Percentiles rank a stretch among this genome's conserved stretches.
These are phyloP conservation scores for Hirtodrosophila duncani DNA, from an alignment of 2,888 invertebrate genomes.

Conservation along the genomic window DNA sequence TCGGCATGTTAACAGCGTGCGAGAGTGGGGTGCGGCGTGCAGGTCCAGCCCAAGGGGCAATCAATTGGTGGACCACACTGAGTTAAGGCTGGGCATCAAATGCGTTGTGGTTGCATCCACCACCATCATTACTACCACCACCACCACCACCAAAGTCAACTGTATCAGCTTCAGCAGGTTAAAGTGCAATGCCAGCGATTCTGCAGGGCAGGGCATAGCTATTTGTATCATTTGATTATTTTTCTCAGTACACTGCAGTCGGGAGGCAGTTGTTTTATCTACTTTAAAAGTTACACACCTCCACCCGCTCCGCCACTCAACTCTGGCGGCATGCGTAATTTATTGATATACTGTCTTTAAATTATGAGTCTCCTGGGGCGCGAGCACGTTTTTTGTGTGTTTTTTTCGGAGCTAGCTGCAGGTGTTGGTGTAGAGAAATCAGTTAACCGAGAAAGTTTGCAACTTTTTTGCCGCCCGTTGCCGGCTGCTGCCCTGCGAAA, in stretches of 20 bases:
- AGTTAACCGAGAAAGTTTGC: conserved; percentile 69
- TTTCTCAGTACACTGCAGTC: conserved; percentile 27
- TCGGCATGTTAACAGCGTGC: conserved; percentile 45
- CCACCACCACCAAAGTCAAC: too few species aligned
- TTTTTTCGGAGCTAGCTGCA: conserved; percentile 38
- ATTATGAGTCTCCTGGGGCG: conserved; percentile 68
- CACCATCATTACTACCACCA: conserved; percentile 8
- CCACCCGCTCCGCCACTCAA: conserved; percentile 3
- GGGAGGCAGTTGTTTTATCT: conserved; percentile 44
- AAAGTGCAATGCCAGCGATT: too few species aligned
- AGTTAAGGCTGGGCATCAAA: conserved; percentile 44
- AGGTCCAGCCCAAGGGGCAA: conserved; percentile 28
- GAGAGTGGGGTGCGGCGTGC: not conserved
- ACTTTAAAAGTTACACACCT: conserved; percentile 40
- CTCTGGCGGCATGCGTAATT: conserved; percentile 63
- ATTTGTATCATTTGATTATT: too few species aligned
- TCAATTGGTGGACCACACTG: conserved; percentile 48
- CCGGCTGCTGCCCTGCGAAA: conserved; percentile 43
- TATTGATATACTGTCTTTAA: conserved; percentile 71
- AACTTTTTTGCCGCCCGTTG: conserved; percentile 48
- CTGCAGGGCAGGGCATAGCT: too few species aligned
- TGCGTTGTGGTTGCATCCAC: conserved; percentile 12
- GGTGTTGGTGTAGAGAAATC: conserved; percentile 64
- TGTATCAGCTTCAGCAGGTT: too few species aligned
- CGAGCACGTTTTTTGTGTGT: conserved; percentile 28